These are phyloP conservation scores for Diploptera punctata DNA, from an alignment of 2,888 invertebrate species.

Conservation along the genomic window DNA sequence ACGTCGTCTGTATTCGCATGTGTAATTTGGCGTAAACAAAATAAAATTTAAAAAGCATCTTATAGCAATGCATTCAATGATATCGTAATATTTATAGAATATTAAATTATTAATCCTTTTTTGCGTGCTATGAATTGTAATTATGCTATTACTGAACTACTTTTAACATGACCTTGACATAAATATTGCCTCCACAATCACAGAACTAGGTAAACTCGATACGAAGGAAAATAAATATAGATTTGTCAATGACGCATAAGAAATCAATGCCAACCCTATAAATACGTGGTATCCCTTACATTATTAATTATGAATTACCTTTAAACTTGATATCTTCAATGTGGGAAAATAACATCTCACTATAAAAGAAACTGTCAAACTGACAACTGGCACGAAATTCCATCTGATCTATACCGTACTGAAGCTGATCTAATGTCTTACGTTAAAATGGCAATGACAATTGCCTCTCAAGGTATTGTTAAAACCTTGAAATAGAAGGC, in stretches of 20 bases:
- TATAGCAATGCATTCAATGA: too few species aligned
- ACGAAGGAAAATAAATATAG: constrained; percentile 1
- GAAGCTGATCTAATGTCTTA: too few species aligned
- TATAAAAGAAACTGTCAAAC: too few species aligned
- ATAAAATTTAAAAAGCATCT: background rate
- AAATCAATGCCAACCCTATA: background rate
- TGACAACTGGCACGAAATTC: too few species aligned
- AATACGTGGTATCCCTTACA: too few species aligned
- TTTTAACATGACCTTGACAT: constrained; percentile 11
- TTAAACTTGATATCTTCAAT: too few species aligned
- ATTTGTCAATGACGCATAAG: background rate
- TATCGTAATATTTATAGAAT: background rate
- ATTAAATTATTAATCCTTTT: background rate
- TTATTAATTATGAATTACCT: too few species aligned
- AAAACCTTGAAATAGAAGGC: too few species aligned
- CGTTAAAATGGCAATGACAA: too few species aligned
- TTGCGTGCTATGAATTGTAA: background rate
- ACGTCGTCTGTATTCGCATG: constrained; percentile 1
- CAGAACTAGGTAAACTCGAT: background rate
- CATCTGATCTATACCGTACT: too few species aligned
- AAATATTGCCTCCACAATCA: background rate
- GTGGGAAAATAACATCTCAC: too few species aligned
- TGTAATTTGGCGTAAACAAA: background rate
- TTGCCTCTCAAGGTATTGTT: too few species aligned
- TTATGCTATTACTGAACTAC: background rate